phyloP scores from a whole-genome alignment of 2,113 vertebrate species.

The Redunca redunca region DNA sequence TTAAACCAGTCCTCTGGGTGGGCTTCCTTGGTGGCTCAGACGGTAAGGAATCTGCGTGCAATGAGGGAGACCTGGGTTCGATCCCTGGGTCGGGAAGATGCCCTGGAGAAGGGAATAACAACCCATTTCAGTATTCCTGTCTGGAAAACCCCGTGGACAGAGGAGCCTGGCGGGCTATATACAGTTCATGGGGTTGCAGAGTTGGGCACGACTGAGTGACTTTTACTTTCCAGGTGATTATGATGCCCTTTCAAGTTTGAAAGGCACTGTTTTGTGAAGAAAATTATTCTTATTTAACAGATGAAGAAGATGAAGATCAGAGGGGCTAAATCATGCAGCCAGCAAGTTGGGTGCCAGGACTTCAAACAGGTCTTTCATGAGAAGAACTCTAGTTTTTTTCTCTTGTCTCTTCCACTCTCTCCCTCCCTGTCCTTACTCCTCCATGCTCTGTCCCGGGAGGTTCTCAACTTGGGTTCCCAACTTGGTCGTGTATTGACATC shows the following conservation, averaged over 20 bases:
- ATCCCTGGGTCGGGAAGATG: background rate
- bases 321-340: background rate
- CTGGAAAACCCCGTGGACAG: background rate
- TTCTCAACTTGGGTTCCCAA: background rate
- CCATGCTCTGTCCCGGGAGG: background rate
- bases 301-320: background rate
- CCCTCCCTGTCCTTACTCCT: background rate
- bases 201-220: background rate
- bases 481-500: background rate
- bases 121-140: background rate
- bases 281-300: background rate
- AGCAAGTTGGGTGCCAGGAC: background rate
- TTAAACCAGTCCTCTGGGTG: background rate
- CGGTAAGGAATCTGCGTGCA: background rate
- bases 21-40: background rate
- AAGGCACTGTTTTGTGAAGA: background rate
- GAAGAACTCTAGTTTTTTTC: background rate
- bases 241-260: background rate
- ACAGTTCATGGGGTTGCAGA: background rate
- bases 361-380: background rate
- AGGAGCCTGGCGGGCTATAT: background rate
- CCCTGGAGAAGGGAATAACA: background rate
- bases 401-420: background rate
- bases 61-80: background rate
- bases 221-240: background rate